phyloP scores from a whole-genome alignment of 2,888 invertebrate species.

The Oscheius sp. region DNA sequence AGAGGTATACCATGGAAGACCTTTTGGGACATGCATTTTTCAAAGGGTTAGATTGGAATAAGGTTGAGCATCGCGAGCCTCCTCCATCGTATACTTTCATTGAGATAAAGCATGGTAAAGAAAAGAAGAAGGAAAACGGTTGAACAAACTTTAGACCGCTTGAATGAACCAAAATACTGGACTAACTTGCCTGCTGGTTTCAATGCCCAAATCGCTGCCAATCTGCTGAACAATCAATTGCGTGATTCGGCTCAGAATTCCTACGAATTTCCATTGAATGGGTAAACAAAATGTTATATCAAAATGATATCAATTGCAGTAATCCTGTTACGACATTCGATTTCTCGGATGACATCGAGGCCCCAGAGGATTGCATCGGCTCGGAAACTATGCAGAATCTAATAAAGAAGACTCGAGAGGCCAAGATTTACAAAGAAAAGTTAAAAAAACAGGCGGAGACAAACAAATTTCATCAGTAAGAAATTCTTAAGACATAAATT shows the following conservation, averaged over 20 bases:
- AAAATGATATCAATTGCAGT: neutral
- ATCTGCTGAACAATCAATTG: constrained; percentile 78
- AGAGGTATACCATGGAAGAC: constrained; percentile 78
- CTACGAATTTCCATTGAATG: no score
- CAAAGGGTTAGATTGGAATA: constrained; percentile 83
- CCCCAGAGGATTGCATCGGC: constrained; percentile 14
- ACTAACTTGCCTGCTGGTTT: constrained; percentile 65
- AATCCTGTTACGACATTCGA: neutral
- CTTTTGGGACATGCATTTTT: constrained; percentile 89
- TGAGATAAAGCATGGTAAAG: constrained; percentile 75
- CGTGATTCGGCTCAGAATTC: constrained; percentile 7
- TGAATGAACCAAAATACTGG: constrained; percentile 78
- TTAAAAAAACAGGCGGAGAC: constrained; percentile 53
- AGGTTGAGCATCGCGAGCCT: constrained; percentile 72
- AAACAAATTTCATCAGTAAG: constrained; percentile 46
- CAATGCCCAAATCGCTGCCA: constrained; percentile 79
- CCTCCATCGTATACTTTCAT: constrained; percentile 77
- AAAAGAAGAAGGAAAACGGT: no score
- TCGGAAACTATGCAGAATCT: constrained; percentile 20
- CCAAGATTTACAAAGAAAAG: constrained; percentile 20
- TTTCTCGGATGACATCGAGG: constrained; percentile 21
- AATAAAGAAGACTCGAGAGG: constrained; percentile 11
- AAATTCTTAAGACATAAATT: neutral
- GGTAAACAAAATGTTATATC: no score
- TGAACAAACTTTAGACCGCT: neutral